phyloP scores from a whole-genome alignment of 2,888 invertebrate genomes.

The Saturnia pavonia region DNA sequence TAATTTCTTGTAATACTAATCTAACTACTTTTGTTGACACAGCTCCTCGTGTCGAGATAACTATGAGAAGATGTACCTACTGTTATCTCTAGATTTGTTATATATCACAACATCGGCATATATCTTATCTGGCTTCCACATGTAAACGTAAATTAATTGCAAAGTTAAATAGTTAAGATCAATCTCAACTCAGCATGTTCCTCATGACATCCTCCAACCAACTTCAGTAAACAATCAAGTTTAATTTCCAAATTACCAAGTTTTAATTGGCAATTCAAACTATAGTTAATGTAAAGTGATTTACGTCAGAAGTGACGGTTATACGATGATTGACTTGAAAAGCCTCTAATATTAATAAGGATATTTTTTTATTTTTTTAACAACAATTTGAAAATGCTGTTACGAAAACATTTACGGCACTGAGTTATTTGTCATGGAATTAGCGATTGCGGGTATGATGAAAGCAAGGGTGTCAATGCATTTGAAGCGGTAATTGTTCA shows the following conservation, averaged over 20 bases:
- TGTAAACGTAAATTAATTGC: not conserved
- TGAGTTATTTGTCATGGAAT: not conserved
- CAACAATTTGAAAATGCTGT: not conserved
- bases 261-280: conserved; percentile 9
- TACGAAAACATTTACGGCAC: not conserved
- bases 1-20: too few relatives aligned
- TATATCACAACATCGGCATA: not conserved
- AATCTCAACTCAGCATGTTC: not conserved
- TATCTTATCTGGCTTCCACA: not conserved
- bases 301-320: conserved; percentile 6
- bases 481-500: too few relatives aligned
- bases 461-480: too few relatives aligned
- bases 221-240: not conserved
- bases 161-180: not conserved
- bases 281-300: conserved; percentile 6
- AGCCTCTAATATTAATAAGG: not conserved
- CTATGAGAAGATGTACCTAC: too few relatives aligned
- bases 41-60: too few relatives aligned
- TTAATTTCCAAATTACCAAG: conserved; percentile 10
- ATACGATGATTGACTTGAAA: not conserved
- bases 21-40: too few relatives aligned
- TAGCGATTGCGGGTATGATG: not conserved
- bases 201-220: not conserved
- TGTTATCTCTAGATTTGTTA: not conserved
- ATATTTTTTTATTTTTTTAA: not conserved